Conservation (phyloP, 1,140 invertebrate species). For the Pectinophora gossypiella region DNA sequence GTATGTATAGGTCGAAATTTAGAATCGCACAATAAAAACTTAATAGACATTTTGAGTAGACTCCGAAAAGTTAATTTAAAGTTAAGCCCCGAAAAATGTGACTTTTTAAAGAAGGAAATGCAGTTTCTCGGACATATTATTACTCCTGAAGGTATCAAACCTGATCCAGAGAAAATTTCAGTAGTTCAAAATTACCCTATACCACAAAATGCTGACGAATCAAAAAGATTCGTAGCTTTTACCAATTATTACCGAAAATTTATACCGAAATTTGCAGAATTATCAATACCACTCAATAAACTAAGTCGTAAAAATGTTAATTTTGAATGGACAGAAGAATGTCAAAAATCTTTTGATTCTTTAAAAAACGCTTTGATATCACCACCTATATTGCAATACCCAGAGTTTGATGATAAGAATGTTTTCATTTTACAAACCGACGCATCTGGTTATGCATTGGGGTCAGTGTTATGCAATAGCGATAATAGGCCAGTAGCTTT, state of each 20-base stretch:
- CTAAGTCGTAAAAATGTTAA: neutral
- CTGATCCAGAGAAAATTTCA: neutral
- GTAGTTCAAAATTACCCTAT: neutral
- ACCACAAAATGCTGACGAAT: neutral
- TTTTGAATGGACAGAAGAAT: neutral
- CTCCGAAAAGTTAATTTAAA: neutral
- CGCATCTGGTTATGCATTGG: neutral
- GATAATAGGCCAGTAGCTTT: neutral
- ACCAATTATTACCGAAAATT: slow-evolving; percentile 1
- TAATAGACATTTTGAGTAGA: neutral
- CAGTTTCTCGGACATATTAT: neutral
- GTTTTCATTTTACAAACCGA: no score
- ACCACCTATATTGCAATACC: neutral
- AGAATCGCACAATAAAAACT: neutral
- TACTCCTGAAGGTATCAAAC: neutral
- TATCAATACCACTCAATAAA: neutral
- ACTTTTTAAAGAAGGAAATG: slow-evolving; percentile 1
- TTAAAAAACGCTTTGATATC: neutral
- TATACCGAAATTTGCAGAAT: neutral
- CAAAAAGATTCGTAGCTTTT: neutral
- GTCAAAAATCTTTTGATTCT: neutral
- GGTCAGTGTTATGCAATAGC: neutral
- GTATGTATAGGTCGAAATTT: neutral
- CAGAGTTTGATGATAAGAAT: neutral
- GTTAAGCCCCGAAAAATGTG: neutral